Evolutionary conservation across 2,797 vertebrate genomes (phyloP), one percentile per base, ranked within the genome.

Genomic region (Pitangus sulphuratus): DNA sequence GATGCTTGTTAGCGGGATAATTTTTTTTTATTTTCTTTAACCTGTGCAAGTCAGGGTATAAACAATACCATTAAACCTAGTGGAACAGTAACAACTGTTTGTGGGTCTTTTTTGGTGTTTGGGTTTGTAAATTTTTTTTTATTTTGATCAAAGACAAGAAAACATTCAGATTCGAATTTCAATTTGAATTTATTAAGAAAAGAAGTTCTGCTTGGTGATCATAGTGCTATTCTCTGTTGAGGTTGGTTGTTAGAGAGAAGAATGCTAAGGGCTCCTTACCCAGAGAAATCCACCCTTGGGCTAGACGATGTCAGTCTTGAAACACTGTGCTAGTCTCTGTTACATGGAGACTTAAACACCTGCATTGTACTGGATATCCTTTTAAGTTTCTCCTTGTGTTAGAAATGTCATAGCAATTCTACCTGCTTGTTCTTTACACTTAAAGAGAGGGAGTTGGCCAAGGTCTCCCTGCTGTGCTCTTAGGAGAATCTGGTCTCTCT

Each of bases 381-480:
- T 54, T 86, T 35, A 57, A 71, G 7, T 4, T 74, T 74, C 31
- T 50, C 20, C 12, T 58, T 56, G 40, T 33, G 8, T 12, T 31
- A 47, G 31, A 72, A 92, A 51, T 1, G 0, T 50, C 48, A 65
- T 3, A 24, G 37, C n/a, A 12, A 7, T 60, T 81, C 31, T 56
- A 60, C 8, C 15, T 48, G 6, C 20, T 80, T 56, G 9, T 42
- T 89, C 40, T 80, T 74, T 66, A 79, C 56, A 60, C 13, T 66
- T 0, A 0, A 25, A 80, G 15, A 28, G 24, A 71, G 28, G 24
- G 9, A 60, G 6, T 4, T 61, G 30, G 19, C 11, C 19, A 8
- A 3, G 1, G 16, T 65, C 1, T 0, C 17, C 16, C 11, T 4
- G 1, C 30, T 2, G 2, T n/a, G 35, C 40, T 74, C 33, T 22